Base-by-base conservation (phyloP, 2,888 invertebrate genomes). In the Sminthurinus aureus region DNA sequence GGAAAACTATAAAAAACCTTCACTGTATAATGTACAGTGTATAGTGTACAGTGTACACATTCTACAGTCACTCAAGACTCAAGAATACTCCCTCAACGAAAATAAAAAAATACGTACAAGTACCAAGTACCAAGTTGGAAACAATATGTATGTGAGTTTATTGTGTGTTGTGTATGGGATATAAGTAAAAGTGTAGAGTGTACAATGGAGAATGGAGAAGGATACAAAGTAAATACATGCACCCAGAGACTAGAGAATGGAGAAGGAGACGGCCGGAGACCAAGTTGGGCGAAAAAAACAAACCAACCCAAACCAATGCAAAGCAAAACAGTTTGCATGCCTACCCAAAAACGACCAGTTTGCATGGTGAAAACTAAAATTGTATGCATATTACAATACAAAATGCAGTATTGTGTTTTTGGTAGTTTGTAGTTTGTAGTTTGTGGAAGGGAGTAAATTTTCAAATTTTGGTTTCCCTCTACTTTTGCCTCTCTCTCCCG, bases 81-180 rank as follows among this genome's bases (percentile, higher is more conserved):
- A 15, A 24, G 71, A 71, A 71, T 71, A 71, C 71, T 71, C 71
- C 71, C 71, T 26, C 12, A 71, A 24, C 24, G 71, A 71, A 26
- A 71, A 26, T 26, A 71, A 71, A 22, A 71, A 71, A 71, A 71
- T 24, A 67, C 8, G 64, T n/a, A 64, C 64, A 64, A 15, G n/a
- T n/a, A 64, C 64, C 1, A 15, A 64, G 64, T 64, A 64, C n/a
- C 15, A 15, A 64, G 64, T 64, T 18, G n/a, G 15, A 64, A 18
- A 64, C 20, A n/a, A 67, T n/a, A 20, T n/a, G n/a, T n/a, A n/a
- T n/a, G n/a, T n/a, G n/a, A n/a, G n/a, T n/a, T 4, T 6, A 38
- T 38, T 38, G 38, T 38, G 6, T 38, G 6, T 38, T 38, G 38
- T 38, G 6, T 38, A 4, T 22, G 67, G n/a, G 67, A 64, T n/a